Conservation (phyloP, 2,113 vertebrate genomes). For the Aramus guarauna region DNA sequence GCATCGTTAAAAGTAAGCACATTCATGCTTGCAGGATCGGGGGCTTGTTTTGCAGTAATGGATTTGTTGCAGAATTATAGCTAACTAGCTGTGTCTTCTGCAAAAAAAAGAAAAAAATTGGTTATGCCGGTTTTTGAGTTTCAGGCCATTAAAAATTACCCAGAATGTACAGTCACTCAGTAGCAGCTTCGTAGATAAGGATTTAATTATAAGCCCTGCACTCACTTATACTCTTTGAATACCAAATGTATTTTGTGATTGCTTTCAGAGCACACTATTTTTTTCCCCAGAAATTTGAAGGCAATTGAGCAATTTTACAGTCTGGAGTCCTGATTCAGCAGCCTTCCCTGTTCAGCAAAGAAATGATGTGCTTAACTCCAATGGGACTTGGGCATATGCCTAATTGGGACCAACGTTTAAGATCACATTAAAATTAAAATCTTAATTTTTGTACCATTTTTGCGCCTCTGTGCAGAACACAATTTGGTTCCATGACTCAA, state of each 20-base stretch:
- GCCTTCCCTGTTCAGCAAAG: constrained; percentile 43
- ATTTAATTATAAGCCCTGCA: constrained; percentile 67
- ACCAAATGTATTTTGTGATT: constrained; percentile 66
- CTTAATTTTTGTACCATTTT: constrained; percentile 31
- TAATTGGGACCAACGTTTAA: constrained; percentile 55
- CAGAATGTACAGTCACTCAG: constrained; percentile 60
- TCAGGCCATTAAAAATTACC: constrained; percentile 68
- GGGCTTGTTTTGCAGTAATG: constrained; percentile 53
- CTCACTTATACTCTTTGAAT: constrained; percentile 65
- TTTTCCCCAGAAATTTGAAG: constrained; percentile 58
- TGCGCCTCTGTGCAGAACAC: neutral
- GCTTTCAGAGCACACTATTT: constrained; percentile 58
- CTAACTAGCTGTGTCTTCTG: constrained; percentile 57
- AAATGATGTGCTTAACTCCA: constrained; percentile 56
- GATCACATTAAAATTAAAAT: constrained; percentile 60
- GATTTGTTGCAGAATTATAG: constrained; percentile 60
- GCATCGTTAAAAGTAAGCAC: neutral
- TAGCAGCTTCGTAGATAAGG: constrained; percentile 61
- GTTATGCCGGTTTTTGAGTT: constrained; percentile 58
- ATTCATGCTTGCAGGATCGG: constrained; percentile 7
- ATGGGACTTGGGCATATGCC: constrained; percentile 25
- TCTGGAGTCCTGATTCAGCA: constrained; percentile 66
- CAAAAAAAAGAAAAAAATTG: constrained; percentile 5
- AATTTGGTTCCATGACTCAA: neutral
- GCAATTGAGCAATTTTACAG: constrained; percentile 69